Conservation (phyloP, 1,140 invertebrate species). For the Rhagoletis pomonella region DNA sequence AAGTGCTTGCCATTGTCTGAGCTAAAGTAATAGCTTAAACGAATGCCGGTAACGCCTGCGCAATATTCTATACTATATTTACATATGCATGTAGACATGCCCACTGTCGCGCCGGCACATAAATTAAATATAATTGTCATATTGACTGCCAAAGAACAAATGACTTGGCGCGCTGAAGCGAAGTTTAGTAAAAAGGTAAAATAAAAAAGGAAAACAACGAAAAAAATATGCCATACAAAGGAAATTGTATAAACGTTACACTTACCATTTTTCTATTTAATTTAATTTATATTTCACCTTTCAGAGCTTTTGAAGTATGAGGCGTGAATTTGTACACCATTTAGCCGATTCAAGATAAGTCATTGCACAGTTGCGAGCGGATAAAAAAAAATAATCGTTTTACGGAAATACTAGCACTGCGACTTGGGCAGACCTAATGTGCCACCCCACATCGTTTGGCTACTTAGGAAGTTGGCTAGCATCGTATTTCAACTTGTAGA, state of each 20-base stretch:
- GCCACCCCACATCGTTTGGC: no score
- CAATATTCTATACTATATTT: background rate
- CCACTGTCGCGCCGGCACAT: background rate
- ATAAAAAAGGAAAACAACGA: background rate
- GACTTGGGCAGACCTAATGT: no score
- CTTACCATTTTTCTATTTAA: background rate
- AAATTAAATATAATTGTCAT: slow-evolving; percentile 2
- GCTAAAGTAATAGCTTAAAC: background rate
- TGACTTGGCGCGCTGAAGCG: background rate
- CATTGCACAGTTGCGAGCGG: background rate
- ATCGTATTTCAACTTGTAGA: no score
- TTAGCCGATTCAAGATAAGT: background rate
- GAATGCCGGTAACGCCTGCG: background rate
- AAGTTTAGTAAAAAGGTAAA: background rate
- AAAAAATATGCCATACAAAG: background rate
- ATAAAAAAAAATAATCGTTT: no score
- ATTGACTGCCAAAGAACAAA: background rate
- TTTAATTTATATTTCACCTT: background rate
- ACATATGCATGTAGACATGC: background rate
- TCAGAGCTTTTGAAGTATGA: background rate
- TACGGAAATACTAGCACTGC: no score
- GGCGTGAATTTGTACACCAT: slow-evolving; percentile 15
- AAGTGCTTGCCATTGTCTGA: background rate
- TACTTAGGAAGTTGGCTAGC: no score
- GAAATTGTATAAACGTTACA: background rate